phyloP scores from a whole-genome alignment of 2,888 invertebrate genomes.

The Tuta absoluta region DNA sequence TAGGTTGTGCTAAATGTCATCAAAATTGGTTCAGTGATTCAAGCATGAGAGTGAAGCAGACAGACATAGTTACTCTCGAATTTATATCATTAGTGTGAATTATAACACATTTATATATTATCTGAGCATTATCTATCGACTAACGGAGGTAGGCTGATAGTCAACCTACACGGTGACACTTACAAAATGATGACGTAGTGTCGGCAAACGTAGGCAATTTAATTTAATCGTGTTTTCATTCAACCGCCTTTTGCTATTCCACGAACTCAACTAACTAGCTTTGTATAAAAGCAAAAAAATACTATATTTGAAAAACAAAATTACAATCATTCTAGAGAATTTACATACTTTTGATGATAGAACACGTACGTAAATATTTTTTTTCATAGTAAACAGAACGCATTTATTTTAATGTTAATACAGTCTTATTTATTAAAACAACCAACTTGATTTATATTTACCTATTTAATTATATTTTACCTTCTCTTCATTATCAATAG shows the following conservation, averaged over 20 bases:
- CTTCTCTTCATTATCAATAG: background rate
- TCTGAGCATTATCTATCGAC: too few relatives aligned
- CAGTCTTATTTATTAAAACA: too few relatives aligned
- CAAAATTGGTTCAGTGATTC: too few relatives aligned
- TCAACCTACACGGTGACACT: background rate
- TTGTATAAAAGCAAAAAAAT: background rate
- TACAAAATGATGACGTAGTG: background rate
- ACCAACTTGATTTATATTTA: too few relatives aligned
- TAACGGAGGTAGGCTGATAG: background rate
- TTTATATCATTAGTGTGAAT: too few relatives aligned
- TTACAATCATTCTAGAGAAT: background rate
- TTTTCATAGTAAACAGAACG: background rate
- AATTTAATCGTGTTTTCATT: background rate
- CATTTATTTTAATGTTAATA: background rate
- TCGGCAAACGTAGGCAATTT: too few relatives aligned
- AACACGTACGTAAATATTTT: background rate
- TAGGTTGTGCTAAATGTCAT: too few relatives aligned
- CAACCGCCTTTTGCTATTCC: background rate
- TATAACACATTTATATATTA: too few relatives aligned
- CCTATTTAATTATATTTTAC: too few relatives aligned
- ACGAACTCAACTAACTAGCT: conserved; percentile 3
- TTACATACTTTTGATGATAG: conserved; percentile 1
- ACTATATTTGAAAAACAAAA: background rate
- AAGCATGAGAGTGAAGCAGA: too few relatives aligned
- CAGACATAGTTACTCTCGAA: too few relatives aligned